Percentiles rank a stretch among this genome's conserved stretches.
Evolutionary conservation across 2,888 invertebrate genomes (phyloP).

Genomic region (Eupsilia transversa): DNA sequence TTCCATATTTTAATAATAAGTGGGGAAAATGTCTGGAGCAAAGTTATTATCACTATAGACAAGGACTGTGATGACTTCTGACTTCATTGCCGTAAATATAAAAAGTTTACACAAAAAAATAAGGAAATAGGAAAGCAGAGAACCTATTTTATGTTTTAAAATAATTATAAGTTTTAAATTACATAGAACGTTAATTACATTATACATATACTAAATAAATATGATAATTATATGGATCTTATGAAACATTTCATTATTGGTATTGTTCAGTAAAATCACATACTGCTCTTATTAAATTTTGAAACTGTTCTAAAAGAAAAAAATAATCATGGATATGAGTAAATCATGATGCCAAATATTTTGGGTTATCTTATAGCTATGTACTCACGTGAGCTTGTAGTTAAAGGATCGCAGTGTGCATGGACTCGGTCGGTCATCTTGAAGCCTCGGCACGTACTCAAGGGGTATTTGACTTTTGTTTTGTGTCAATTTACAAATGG

Average conservation of each 20-base stretch:
- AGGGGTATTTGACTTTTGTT: constrained; percentile 89
- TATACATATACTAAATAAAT: constrained; percentile 14
- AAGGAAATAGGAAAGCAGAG: neutral
- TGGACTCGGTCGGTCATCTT: constrained; percentile 76
- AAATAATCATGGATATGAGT: constrained; percentile 10
- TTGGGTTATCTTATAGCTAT: constrained; percentile 76
- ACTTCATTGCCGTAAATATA: constrained; percentile 9
- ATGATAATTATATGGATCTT: constrained; percentile 3
- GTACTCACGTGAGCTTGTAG: constrained; percentile 85
- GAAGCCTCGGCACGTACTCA: constrained; percentile 80
- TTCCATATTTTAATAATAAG: neutral
- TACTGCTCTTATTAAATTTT: constrained; percentile 4
- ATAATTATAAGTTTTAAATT: constrained; percentile 1
- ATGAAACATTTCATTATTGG: constrained; percentile 1
- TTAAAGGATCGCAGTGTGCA: constrained; percentile 72
- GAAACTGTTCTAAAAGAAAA: constrained; percentile 17
- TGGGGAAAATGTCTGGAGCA: neutral
- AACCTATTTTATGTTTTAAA: neutral
- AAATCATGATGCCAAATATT: constrained; percentile 53
- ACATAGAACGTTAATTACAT: neutral
- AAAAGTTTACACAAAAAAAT: constrained; percentile 2
- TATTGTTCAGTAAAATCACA: neutral
- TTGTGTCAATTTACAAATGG: constrained; percentile 91
- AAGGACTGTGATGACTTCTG: neutral
- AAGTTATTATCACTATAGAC: neutral